Conservation (phyloP, 2,888 invertebrate species). For the Leucozona laternaria region DNA sequence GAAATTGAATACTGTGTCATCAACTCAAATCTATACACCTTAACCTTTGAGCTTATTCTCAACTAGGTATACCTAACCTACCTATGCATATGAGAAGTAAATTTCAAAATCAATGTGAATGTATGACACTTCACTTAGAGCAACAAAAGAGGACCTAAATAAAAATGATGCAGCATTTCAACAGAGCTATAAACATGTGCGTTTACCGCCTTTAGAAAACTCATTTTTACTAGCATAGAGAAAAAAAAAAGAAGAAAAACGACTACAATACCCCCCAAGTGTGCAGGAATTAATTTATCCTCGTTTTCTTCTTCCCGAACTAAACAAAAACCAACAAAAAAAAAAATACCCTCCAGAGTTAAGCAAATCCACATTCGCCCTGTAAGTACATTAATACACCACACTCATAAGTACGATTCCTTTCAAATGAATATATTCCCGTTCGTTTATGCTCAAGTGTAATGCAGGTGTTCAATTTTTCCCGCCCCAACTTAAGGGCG, state of each 20-base stretch:
- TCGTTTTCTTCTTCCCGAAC: conserved; percentile 24
- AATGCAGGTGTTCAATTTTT: conserved; percentile 75
- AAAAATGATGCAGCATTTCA: conserved; percentile 29
- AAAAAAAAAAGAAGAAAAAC: conserved; percentile 32
- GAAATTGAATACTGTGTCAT: conserved; percentile 68
- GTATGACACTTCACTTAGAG: conserved; percentile 64
- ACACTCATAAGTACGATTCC: conserved; percentile 30
- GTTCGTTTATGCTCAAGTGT: conserved; percentile 72
- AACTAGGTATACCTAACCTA: neutral
- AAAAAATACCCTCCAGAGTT: conserved; percentile 23
- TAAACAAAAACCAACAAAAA: neutral
- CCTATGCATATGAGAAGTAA: neutral
- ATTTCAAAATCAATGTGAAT: conserved; percentile 47
- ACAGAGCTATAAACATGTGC: conserved; percentile 55
- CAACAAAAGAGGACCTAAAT: conserved; percentile 24
- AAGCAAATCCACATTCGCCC: conserved; percentile 54
- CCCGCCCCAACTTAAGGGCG: conserved; percentile 71
- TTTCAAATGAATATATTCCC: conserved; percentile 35
- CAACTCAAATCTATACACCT: conserved; percentile 51
- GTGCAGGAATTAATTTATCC: conserved; percentile 73
- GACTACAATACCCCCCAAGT: conserved; percentile 69
- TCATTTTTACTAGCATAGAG: conserved; percentile 11
- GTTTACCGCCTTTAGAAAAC: conserved; percentile 57
- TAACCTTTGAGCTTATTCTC: conserved; percentile 46
- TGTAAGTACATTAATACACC: conserved; percentile 43